Evolutionary conservation across 2,888 invertebrate species (phyloP).

Genomic region (Acleris sparsana): DNA sequence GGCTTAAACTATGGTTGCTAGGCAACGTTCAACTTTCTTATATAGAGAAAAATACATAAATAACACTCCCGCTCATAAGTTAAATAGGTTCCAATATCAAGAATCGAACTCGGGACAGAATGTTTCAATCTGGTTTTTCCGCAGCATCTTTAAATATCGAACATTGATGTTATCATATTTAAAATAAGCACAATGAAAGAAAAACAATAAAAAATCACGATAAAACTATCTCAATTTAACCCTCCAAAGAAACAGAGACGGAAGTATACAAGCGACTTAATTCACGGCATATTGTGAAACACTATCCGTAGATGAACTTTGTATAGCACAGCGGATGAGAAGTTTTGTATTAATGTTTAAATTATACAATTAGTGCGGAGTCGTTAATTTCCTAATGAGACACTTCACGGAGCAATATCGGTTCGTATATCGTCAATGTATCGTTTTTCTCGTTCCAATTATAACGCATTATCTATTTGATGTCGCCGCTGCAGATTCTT

Average conservation of each 20-base stretch:
- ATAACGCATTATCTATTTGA: conserved; percentile 25
- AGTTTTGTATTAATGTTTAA: conserved; percentile 35
- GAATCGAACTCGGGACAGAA: no score
- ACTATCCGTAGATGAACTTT: conserved; percentile 5
- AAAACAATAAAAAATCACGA: no score
- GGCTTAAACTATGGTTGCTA: neutral
- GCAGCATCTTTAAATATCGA: no score
- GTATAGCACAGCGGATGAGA: conserved; percentile 15
- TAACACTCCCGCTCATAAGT: no score
- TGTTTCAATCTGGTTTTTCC: no score
- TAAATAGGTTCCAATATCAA: no score
- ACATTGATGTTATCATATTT: no score
- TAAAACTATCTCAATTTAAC: no score
- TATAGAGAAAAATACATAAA: no score
- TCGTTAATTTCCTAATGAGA: conserved; percentile 43
- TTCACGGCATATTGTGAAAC: neutral
- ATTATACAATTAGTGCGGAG: conserved; percentile 42
- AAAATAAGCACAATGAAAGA: no score
- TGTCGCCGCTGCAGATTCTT: conserved; percentile 22
- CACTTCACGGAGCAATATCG: conserved; percentile 40
- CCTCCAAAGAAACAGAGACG: neutral
- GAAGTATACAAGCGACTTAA: neutral
- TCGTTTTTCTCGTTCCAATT: conserved; percentile 31
- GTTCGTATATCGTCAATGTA: conserved; percentile 39
- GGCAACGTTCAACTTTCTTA: neutral